These are phyloP conservation scores for Cremastinae sp. DNA, from an alignment of 2,888 invertebrate species.

Conservation along the genomic window DNA sequence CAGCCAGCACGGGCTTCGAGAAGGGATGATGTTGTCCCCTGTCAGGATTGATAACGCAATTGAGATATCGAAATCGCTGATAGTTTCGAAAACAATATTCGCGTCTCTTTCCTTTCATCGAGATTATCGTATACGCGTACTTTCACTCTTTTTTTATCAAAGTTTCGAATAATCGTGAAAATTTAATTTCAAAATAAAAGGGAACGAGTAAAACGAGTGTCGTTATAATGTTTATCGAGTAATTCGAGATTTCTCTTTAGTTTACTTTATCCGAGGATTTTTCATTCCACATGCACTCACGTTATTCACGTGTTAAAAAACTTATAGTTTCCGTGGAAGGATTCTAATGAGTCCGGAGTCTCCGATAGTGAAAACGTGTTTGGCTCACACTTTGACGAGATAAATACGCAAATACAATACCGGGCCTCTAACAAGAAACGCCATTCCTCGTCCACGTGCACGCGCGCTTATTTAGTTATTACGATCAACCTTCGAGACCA, in stretches of 20 bases:
- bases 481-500: neutral
- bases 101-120: too few species aligned
- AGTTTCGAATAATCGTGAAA: too few species aligned
- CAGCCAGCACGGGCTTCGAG: too few species aligned
- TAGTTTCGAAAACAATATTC: too few species aligned
- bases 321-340: conserved; percentile 26
- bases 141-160: too few species aligned
- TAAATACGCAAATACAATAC: conserved; percentile 37
- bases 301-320: neutral
- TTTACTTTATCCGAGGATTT: too few species aligned
- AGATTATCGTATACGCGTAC: neutral
- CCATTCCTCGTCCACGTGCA: conserved; percentile 28
- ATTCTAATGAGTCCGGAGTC: conserved; percentile 29
- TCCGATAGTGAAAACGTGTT: conserved; percentile 2
- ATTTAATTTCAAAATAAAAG: too few species aligned
- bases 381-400: conserved; percentile 23
- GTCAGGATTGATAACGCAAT: conserved; percentile 22
- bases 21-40: conserved; percentile 1
- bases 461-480: conserved; percentile 5
- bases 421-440: conserved; percentile 13
- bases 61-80: conserved; percentile 32
- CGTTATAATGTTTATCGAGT: too few species aligned
- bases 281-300: too few species aligned
- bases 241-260: neutral
- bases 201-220: too few species aligned